Conservation (phyloP, 2,113 vertebrate genomes). For the Macquaria australasica region DNA sequence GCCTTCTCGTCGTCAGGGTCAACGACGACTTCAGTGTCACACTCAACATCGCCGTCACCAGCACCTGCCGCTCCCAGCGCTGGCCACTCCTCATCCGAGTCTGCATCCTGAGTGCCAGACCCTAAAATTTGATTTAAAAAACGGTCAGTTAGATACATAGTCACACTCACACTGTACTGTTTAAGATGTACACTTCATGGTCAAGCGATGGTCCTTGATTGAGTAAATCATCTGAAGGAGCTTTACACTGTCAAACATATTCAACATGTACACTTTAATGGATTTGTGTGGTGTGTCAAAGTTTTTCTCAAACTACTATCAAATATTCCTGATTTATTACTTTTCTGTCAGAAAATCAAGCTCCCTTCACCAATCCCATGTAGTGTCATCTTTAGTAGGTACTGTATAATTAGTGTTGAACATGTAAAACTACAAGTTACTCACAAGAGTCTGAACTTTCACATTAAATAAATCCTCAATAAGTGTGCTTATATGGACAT, state of each 20-base stretch:
- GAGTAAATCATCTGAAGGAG: not conserved
- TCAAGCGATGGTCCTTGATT: not conserved
- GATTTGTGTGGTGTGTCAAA: not conserved
- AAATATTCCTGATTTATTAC: not conserved
- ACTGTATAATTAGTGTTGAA: not conserved
- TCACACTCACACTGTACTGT: not conserved
- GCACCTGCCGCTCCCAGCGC: conserved; percentile 84
- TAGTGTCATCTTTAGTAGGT: not conserved
- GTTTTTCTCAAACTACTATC: not conserved
- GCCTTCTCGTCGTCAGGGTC: conserved; percentile 93
- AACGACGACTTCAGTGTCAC: conserved; percentile 83
- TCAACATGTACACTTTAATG: not conserved
- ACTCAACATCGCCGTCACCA: conserved; percentile 58
- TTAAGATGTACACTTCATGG: not conserved
- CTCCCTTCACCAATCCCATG: not conserved
- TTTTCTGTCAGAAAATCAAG: not conserved
- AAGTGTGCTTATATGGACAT: not conserved
- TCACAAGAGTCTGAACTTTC: not conserved
- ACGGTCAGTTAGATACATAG: not conserved
- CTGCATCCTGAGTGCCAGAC: conserved; percentile 82
- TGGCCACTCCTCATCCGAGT: conserved; percentile 94
- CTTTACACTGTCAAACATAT: not conserved
- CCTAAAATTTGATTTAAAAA: conserved; percentile 63
- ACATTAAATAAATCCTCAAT: not conserved
- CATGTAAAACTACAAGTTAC: not conserved